phyloP scores from a whole-genome alignment of 2,888 invertebrate species.

The Acrocyrtus sp. region DNA sequence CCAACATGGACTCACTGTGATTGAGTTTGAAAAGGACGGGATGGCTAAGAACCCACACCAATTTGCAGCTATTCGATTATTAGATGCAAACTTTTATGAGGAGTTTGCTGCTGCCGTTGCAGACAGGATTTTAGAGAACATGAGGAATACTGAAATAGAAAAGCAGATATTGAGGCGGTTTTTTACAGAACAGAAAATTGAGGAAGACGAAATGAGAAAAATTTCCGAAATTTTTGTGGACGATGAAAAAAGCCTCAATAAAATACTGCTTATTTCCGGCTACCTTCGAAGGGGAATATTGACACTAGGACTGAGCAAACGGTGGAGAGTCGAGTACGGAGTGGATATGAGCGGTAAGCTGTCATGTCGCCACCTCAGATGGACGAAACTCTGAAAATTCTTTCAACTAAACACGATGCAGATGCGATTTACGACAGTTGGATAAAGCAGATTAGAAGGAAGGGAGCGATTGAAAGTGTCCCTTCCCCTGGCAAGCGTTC shows the following conservation, averaged over 20 bases:
- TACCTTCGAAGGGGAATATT: conserved; percentile 47
- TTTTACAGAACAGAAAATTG: conserved; percentile 21
- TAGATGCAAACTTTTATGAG: background rate
- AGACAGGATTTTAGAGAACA: conserved; percentile 7
- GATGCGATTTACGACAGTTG: background rate
- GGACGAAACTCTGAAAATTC: conserved; percentile 16
- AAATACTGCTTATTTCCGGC: conserved; percentile 43
- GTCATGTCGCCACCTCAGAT: conserved; percentile 21
- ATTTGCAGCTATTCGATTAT: conserved; percentile 15
- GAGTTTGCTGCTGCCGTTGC: conserved; percentile 10
- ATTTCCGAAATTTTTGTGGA: conserved; percentile 19
- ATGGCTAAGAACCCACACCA: background rate
- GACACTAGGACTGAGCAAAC: conserved; percentile 26
- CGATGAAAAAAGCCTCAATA: conserved; percentile 5
- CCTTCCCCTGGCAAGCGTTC: too few species aligned
- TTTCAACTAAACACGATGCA: background rate
- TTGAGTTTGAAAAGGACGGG: conserved; percentile 7
- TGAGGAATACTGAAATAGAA: background rate
- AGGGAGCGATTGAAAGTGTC: too few species aligned
- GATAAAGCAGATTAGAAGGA: conserved; percentile 9
- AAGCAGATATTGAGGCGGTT: conserved; percentile 20
- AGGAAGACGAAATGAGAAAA: conserved; percentile 1
- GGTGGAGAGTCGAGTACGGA: conserved; percentile 58
- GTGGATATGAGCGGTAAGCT: conserved; percentile 37
- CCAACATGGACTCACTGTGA: background rate